Evolutionary conservation across 2,888 invertebrate species (phyloP).

Genomic region (Drosophila mulleri): DNA sequence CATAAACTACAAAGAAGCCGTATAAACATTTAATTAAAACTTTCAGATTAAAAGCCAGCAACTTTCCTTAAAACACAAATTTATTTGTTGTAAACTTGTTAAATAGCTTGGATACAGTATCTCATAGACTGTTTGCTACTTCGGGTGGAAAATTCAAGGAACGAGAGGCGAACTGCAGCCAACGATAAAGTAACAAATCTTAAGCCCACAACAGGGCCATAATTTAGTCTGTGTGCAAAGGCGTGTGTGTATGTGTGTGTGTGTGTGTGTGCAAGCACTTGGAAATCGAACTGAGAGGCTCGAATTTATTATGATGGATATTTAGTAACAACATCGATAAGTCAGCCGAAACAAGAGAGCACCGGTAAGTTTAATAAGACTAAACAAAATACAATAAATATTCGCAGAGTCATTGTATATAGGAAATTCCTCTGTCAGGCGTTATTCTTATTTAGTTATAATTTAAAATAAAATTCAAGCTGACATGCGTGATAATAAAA

Average conservation of each 20-base stretch:
- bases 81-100: conserved; percentile 16
- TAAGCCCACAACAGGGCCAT: conserved; percentile 19
- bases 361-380: conserved; percentile 8
- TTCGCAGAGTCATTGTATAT: background rate
- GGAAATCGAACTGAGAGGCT: conserved; percentile 17
- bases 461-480: conserved; percentile 1
- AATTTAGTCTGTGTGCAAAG: conserved; percentile 27
- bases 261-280: conserved; percentile 21
- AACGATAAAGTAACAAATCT: conserved; percentile 17
- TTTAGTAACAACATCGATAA: conserved; percentile 12
- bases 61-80: conserved; percentile 8
- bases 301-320: conserved; percentile 56
- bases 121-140: conserved; percentile 6
- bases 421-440: background rate
- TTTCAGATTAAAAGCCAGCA: conserved; percentile 37
- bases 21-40: conserved; percentile 51
- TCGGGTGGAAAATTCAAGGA: conserved; percentile 16
- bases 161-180: conserved; percentile 12
- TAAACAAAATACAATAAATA: background rate
- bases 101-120: conserved; percentile 16
- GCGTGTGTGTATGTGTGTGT: background rate
- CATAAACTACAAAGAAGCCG: conserved; percentile 12
- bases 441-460: background rate
- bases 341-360: background rate
- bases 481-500: conserved; percentile 1